Conservation (phyloP, 2,797 vertebrate genomes). For the Danionella dracula region DNA sequence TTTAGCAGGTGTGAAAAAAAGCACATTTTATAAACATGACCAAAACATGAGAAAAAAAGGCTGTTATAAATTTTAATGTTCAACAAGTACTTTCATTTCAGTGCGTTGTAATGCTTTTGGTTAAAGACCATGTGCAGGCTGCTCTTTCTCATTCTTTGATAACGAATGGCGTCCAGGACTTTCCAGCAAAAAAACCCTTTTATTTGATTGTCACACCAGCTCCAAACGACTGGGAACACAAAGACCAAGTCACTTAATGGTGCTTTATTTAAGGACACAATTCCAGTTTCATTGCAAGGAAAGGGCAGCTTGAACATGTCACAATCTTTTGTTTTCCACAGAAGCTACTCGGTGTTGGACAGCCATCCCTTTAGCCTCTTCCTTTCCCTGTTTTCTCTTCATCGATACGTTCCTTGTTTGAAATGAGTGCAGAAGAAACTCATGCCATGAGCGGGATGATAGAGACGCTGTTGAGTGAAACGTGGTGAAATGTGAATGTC, state of each 20-base stretch:
- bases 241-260: not conserved
- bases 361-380: not conserved
- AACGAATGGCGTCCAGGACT: not conserved
- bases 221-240: not conserved
- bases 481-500: not conserved
- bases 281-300: not conserved
- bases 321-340: not conserved
- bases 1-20: too few species aligned
- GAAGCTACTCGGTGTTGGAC: not conserved
- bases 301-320: not conserved
- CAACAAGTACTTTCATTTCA: too few species aligned
- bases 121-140: not conserved
- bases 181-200: not conserved
- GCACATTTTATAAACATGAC: too few species aligned
- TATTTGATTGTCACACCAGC: not conserved
- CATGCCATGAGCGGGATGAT: not conserved
- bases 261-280: not conserved
- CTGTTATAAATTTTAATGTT: too few species aligned
- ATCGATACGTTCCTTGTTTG: not conserved
- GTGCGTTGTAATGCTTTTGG: too few species aligned
- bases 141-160: not conserved
- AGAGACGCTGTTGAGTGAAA: conserved; percentile 3
- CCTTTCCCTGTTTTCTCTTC: not conserved
- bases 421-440: conserved; percentile 1
- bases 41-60: too few species aligned